Percentiles rank a stretch among this genome's conserved stretches.
phyloP scores from a whole-genome alignment of 1,140 invertebrate species.

The Trissolcus basalis region DNA sequence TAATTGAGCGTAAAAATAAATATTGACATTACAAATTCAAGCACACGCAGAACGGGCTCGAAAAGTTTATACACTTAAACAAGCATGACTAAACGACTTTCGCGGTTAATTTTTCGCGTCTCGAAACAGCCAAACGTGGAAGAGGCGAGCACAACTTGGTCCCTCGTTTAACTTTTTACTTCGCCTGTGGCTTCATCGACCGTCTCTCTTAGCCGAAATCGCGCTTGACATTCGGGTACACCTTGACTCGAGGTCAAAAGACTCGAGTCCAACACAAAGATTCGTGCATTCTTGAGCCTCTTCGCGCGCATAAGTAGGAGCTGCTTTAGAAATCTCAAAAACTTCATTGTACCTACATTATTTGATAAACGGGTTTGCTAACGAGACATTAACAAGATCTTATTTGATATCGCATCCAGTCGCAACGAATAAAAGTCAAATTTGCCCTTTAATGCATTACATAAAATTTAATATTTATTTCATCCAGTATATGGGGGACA shows the following conservation, averaged over 20 bases:
- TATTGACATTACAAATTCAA: slow-evolving; percentile 20
- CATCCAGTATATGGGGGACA: too few relatives aligned
- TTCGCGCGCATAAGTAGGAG: slow-evolving; percentile 36
- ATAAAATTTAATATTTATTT: too few relatives aligned
- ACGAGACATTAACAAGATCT: slow-evolving; percentile 16
- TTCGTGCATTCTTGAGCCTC: slow-evolving; percentile 37
- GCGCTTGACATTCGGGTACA: slow-evolving; percentile 42
- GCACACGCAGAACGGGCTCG: slow-evolving; percentile 1
- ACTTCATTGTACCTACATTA: slow-evolving; percentile 38
- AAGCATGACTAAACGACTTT: slow-evolving; percentile 30
- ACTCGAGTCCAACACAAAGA: slow-evolving; percentile 40
- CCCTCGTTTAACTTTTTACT: not conserved
- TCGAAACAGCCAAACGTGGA: slow-evolving; percentile 22
- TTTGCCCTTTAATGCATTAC: too few relatives aligned
- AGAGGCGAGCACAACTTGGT: slow-evolving; percentile 1
- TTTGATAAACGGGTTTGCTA: slow-evolving; percentile 51
- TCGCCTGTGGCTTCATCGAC: slow-evolving; percentile 1
- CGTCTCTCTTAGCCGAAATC: not conserved
- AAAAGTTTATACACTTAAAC: slow-evolving; percentile 14
- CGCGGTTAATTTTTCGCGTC: slow-evolving; percentile 53
- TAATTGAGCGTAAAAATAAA: slow-evolving; percentile 14
- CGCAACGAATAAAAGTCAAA: too few relatives aligned
- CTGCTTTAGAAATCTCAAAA: slow-evolving; percentile 53
- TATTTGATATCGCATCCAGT: not conserved
- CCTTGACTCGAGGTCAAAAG: slow-evolving; percentile 23